Evolutionary conservation across 2,888 invertebrate species (phyloP).

Genomic region (Heliothis peltigera): DNA sequence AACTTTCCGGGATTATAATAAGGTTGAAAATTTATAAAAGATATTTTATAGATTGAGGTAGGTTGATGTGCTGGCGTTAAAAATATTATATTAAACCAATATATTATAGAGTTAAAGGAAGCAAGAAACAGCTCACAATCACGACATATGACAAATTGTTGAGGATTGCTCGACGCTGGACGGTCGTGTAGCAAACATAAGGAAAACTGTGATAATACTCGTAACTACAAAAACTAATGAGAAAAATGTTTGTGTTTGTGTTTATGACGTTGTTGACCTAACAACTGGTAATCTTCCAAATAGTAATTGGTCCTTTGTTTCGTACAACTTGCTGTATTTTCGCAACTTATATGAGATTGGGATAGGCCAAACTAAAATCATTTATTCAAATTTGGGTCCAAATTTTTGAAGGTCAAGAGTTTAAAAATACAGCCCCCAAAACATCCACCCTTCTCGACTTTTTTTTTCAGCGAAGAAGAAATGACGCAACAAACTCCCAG

Average conservation of each 20-base stretch:
- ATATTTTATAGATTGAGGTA: no score
- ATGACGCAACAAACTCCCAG: no score
- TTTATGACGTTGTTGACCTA: constrained; percentile 12
- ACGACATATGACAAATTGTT: constrained; percentile 56
- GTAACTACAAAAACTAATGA: constrained; percentile 23
- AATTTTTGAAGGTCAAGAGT: no score
- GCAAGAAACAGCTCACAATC: constrained; percentile 51
- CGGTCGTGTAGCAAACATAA: constrained; percentile 21
- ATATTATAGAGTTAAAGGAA: constrained; percentile 23
- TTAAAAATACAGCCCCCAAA: no score
- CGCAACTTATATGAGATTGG: no score
- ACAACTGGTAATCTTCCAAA: constrained; percentile 12
- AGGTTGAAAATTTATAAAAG: no score
- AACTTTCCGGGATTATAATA: no score
- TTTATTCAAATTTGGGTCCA: no score
- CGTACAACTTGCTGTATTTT: neutral
- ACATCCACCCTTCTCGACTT: no score
- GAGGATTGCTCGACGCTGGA: constrained; percentile 16
- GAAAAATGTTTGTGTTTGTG: constrained; percentile 22
- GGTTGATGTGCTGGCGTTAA: no score
- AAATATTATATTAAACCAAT: constrained; percentile 45
- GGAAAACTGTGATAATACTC: constrained; percentile 38
- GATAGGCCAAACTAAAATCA: no score
- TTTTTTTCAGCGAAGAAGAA: no score
- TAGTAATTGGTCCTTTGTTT: constrained; percentile 5